These are phyloP conservation scores for Chaetophractus vellerosus DNA, from an alignment of 2,797 vertebrate genomes.

Conservation along the genomic window DNA sequence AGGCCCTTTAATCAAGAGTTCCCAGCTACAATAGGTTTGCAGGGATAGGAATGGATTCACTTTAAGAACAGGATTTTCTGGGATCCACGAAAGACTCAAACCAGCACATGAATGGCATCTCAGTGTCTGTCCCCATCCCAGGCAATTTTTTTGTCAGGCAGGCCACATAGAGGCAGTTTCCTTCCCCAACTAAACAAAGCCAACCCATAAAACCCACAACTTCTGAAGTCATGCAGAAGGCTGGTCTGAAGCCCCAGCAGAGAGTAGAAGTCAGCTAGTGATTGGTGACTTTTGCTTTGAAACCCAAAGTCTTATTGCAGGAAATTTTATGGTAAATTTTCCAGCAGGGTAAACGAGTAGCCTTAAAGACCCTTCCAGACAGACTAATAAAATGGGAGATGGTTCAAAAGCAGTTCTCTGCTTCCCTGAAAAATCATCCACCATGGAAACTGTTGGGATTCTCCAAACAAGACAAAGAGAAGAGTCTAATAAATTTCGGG, in stretches of 20 bases:
- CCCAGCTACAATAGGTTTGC: no score
- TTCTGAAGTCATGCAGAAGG: neutral
- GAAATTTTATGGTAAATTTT: conserved; percentile 49
- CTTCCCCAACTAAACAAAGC: neutral
- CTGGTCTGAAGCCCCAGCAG: accelerated
- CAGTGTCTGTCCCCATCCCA: neutral
- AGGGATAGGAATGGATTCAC: no score
- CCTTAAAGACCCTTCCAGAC: conserved; percentile 64
- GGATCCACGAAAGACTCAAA: no score
- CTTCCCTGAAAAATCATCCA: conserved; percentile 67
- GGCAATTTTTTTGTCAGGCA: neutral
- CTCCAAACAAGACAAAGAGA: neutral
- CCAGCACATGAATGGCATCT: no score
- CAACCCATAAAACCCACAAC: neutral
- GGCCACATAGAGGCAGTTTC: neutral
- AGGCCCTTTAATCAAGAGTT: no score
- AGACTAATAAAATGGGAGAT: conserved; percentile 72
- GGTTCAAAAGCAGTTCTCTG: conserved; percentile 36
- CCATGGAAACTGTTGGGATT: conserved; percentile 17
- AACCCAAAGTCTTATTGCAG: neutral
- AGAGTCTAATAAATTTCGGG: neutral
- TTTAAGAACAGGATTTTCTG: no score
- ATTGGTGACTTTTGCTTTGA: neutral
- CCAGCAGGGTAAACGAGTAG: neutral
- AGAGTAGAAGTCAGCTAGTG: no score